These are phyloP conservation scores for Todiramphus saurophagus DNA, from an alignment of 2,113 vertebrate species.

Conservation along the genomic window DNA sequence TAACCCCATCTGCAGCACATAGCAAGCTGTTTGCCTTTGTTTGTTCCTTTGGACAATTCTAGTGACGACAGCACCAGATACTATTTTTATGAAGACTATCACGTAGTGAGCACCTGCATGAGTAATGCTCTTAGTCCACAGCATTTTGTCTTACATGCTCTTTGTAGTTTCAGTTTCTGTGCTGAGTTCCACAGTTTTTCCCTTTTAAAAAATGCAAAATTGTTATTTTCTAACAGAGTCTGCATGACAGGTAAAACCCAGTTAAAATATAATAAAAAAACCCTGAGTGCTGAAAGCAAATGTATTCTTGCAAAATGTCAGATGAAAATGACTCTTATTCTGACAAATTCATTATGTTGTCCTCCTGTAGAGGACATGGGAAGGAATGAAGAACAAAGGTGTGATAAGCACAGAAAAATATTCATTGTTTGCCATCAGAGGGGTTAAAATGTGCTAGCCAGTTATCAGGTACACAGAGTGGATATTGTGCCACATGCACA, in stretches of 20 bases:
- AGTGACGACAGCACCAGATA: neutral
- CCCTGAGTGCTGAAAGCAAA: neutral
- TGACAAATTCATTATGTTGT: neutral
- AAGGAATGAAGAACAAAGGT: neutral
- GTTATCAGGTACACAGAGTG: constrained; percentile 5
- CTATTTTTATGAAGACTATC: neutral
- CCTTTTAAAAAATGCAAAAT: neutral
- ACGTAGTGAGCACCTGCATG: neutral
- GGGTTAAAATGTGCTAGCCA: neutral
- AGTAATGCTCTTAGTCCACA: neutral
- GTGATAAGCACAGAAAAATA: neutral
- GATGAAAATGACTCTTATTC: neutral
- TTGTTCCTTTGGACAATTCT: neutral
- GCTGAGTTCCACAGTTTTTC: neutral
- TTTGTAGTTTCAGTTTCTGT: neutral
- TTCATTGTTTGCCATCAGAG: neutral
- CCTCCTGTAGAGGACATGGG: neutral
- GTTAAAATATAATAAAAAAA: neutral
- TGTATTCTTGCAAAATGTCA: neutral
- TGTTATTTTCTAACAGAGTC: neutral
- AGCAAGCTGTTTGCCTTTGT: constrained; percentile 20
- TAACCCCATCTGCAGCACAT: neutral
- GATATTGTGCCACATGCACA: constrained; percentile 44
- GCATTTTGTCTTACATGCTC: neutral
- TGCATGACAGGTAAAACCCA: neutral